Percentiles rank a stretch among this genome's conserved stretches.
These are phyloP conservation scores for Tetragonisca angustula DNA, from an alignment of 2,888 invertebrate genomes.

Conservation along the genomic window DNA sequence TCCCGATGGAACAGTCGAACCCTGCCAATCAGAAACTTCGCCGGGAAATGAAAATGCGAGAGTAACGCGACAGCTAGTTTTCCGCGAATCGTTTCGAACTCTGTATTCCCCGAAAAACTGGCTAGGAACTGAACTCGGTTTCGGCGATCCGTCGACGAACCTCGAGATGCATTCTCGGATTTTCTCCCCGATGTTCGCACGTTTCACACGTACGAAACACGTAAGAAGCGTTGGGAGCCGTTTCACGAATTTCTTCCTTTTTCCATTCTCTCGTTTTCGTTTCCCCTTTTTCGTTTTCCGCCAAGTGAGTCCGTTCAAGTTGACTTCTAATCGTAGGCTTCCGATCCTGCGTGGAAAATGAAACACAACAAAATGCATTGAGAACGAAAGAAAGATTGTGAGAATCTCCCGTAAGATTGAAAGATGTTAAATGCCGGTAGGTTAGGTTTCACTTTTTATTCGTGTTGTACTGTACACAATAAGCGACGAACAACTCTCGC, in stretches of 20 bases:
- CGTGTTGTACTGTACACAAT: constrained; percentile 59
- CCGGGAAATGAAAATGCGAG: constrained; percentile 17
- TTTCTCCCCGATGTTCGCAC: neutral
- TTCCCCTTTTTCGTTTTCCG: neutral
- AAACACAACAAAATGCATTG: neutral
- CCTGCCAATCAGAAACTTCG: constrained; percentile 33
- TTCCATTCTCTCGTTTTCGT: neutral
- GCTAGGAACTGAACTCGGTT: constrained; percentile 38
- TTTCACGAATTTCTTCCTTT: neutral
- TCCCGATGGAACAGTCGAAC: constrained; percentile 35
- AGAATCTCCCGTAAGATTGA: neutral
- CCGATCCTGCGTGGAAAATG: too few relatives aligned
- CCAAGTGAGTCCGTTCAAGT: neutral
- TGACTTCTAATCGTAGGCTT: neutral
- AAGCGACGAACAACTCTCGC: constrained; percentile 59
- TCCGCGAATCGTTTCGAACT: constrained; percentile 23
- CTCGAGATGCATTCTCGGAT: neutral
- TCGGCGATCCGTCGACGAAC: constrained; percentile 20
- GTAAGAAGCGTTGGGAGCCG: constrained; percentile 1
- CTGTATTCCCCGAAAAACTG: neutral
- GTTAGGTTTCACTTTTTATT: constrained; percentile 29
- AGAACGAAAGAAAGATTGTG: neutral
- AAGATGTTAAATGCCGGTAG: constrained; percentile 18
- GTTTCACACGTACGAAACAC: neutral
- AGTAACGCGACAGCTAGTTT: constrained; percentile 27